phyloP scores from a whole-genome alignment of 2,888 invertebrate species.

The Coelinius sp. region DNA sequence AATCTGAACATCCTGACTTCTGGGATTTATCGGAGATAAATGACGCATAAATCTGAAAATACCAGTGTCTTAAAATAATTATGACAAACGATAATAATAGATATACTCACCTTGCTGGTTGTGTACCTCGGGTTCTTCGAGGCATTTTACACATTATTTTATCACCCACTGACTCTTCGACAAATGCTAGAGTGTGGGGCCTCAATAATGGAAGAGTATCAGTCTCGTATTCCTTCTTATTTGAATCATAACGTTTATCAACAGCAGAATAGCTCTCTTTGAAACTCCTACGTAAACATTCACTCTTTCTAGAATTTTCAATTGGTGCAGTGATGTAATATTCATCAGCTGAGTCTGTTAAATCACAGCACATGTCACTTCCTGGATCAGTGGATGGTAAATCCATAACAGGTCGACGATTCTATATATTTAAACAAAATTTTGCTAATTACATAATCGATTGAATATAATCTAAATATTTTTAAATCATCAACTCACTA shows the following conservation, averaged over 20 bases:
- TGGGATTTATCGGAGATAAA: conserved; percentile 56
- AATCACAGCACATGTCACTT: conserved; percentile 73
- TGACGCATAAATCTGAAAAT: conserved; percentile 55
- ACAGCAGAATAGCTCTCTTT: conserved; percentile 38
- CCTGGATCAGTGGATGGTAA: conserved; percentile 79
- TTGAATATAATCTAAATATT: too few relatives aligned
- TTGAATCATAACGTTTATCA: conserved; percentile 39
- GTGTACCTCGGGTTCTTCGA: conserved; percentile 52
- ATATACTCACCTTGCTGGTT: conserved; percentile 53
- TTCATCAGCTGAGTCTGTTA: conserved; percentile 74
- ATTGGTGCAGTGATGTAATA: conserved; percentile 61
- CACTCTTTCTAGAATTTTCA: conserved; percentile 41
- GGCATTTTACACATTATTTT: conserved; percentile 49
- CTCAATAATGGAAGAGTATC: conserved; percentile 57
- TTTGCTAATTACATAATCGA: neutral
- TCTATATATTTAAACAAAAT: conserved; percentile 43
- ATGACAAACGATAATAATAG: neutral
- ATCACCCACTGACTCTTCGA: conserved; percentile 50
- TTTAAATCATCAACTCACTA: conserved; percentile 46
- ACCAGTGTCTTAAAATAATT: neutral
- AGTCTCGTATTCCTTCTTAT: conserved; percentile 37
- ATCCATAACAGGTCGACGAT: conserved; percentile 71
- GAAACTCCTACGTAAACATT: conserved; percentile 38
- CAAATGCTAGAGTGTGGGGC: conserved; percentile 60
- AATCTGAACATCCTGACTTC: conserved; percentile 75